Evolutionary conservation across 2,797 vertebrate species (phyloP), one percentile per base, ranked within the genome.

Genomic region (Spinus olivaceus): DNA sequence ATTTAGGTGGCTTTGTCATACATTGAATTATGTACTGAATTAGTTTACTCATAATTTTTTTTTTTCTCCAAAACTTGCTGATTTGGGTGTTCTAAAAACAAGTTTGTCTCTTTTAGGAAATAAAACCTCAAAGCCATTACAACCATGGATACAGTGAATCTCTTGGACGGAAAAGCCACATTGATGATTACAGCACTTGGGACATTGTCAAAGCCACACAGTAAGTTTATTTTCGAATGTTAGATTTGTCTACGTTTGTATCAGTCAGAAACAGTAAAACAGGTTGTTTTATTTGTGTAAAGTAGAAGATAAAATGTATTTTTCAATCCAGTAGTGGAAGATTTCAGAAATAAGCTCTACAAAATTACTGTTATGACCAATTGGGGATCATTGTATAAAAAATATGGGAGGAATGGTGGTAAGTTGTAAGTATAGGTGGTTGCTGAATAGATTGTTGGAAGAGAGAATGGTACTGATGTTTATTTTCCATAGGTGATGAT

Each of bases 191-290:
- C 82, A 99, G 99, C 97, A 99, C 99, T 78, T 99, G 99, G 99
- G 99, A 99, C 96, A 99, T 99, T 46, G 99, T 99, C 97, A 99
- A 99, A 98, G 99, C 99, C 90, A 99, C 99, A 81, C 99, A 99
- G 99, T 99, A 98, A 99, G 99, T 98, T 65, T 78, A 7, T 50
- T 70, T 90, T 71, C 88, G 51, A 65, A 27, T 42, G 13, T 79
- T 89, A 76, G 9, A 18, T 86, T 90, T 90, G 15, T 59, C 8
- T 60, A 14, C 64, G n/a, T 76, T 35, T 70, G 14, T 66, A 35
- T 53, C 67, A 86, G 28, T 64, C 81, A 50, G 71, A 81, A 76
- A 4, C 10, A 59, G 13, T 54, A 32, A 79, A 71, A 41, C 37
- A 3, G 27, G 21, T 65, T 78, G 41, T 33, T 72, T 70, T 24